Percentiles rank a stretch among this genome's conserved stretches.
Evolutionary conservation across 1,140 invertebrate species (phyloP).

Genomic region (Drosophila trapezifrons): DNA sequence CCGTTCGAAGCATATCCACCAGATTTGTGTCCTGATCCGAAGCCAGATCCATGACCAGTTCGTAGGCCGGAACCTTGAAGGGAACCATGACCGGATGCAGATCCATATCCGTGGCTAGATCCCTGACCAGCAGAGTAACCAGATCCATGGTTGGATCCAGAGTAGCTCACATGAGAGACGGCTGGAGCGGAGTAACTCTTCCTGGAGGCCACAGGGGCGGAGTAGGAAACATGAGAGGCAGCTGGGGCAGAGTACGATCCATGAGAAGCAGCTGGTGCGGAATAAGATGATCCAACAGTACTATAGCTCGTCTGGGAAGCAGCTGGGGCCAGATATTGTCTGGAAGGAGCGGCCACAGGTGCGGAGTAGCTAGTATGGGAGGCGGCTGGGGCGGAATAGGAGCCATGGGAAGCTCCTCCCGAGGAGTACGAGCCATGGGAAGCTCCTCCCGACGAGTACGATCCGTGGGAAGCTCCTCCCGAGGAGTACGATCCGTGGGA

Average conservation of each 20-base stretch:
- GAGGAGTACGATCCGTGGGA: constrained; percentile 9
- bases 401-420: constrained; percentile 17
- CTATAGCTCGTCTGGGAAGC: too few species aligned
- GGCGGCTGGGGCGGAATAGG: constrained; percentile 17
- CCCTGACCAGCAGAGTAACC: constrained; percentile 10
- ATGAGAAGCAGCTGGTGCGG: constrained; percentile 27
- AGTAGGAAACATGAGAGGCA: constrained; percentile 8
- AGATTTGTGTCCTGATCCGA: constrained; percentile 14
- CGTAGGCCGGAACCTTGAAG: constrained; percentile 19
- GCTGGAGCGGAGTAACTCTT: constrained; percentile 37
- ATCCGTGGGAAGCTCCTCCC: constrained; percentile 15
- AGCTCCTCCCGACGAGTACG: not conserved
- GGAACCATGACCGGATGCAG: constrained; percentile 10
- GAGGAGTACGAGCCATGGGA: constrained; percentile 10
- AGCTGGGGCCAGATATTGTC: constrained; percentile 48
- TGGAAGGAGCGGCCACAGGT: constrained; percentile 41
- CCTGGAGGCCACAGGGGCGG: constrained; percentile 15
- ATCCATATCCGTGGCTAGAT: constrained; percentile 18
- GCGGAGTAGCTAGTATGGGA: constrained; percentile 34
- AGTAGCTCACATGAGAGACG: constrained; percentile 33
- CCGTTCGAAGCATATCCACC: constrained; percentile 53
- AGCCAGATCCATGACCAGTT: constrained; percentile 6
- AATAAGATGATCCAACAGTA: not conserved
- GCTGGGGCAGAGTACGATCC: constrained; percentile 15
- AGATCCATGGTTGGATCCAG: constrained; percentile 28